Evolutionary conservation across 2,797 vertebrate genomes (phyloP).

Genomic region (Molossus molossus): DNA sequence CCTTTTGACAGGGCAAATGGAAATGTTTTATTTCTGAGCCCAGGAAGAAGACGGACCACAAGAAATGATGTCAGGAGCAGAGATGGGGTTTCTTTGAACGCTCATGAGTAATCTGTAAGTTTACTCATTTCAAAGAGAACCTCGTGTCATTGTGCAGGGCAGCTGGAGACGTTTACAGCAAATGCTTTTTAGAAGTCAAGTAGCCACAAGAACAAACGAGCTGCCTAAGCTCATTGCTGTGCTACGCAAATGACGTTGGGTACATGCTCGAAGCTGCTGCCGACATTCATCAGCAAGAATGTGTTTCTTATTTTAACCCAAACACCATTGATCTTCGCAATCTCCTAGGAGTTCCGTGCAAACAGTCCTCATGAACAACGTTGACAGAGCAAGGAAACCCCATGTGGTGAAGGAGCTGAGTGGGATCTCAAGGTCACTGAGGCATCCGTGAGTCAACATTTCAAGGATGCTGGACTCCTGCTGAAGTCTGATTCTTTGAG

Average conservation of each 20-base stretch:
- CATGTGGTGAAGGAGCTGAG: not conserved
- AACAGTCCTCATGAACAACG: conserved; percentile 65
- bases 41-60: conserved; percentile 44
- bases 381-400: conserved; percentile 35
- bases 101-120: not conserved
- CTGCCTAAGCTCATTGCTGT: not conserved
- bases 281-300: conserved; percentile 41
- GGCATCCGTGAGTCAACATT: conserved; percentile 2
- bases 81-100: conserved; percentile 56
- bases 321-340: conserved; percentile 43
- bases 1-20: conserved; percentile 60
- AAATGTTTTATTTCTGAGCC: conserved; percentile 69
- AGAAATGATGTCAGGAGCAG: conserved; percentile 27
- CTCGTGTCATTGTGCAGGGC: not conserved
- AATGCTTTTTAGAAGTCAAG: not conserved
- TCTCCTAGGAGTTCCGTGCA: conserved; percentile 7
- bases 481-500: conserved; percentile 15
- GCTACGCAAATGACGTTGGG: conserved; percentile 52
- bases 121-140: conserved; percentile 58
- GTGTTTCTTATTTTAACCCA: conserved; percentile 34
- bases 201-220: not conserved
- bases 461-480: not conserved
- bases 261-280: not conserved
- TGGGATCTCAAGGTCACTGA: conserved; percentile 51
- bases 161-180: conserved; percentile 43